Conservation (phyloP, 2,113 vertebrate genomes). For the Neotoma lepida region DNA sequence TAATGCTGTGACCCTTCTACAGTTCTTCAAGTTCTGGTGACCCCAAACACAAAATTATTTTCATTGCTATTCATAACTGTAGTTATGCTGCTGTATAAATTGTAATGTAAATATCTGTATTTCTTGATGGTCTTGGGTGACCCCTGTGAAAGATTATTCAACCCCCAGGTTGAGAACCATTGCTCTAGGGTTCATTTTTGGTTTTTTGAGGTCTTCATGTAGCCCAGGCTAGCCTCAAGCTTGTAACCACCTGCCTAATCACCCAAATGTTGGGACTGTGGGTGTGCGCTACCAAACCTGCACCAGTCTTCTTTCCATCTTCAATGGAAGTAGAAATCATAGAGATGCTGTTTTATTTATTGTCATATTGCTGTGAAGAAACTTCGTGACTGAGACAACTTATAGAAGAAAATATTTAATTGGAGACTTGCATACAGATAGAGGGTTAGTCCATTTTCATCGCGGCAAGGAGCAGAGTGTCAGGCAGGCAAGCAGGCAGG, state of each 20-base stretch:
- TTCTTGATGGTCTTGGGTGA: neutral
- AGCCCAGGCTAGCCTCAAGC: neutral
- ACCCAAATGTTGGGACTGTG: neutral
- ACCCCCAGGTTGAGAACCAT: neutral
- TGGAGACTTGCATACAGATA: neutral
- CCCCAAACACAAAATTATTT: neutral
- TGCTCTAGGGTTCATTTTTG: neutral
- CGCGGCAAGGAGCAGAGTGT: neutral
- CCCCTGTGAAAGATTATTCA: neutral
- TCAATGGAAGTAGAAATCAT: neutral
- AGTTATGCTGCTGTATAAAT: neutral
- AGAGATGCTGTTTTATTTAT: neutral
- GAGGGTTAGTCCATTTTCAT: neutral
- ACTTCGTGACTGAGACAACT: too few relatives aligned
- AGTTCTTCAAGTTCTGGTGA: neutral
- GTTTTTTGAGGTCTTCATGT: neutral
- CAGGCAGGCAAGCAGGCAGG: neutral
- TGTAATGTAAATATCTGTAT: neutral
- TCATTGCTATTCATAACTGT: neutral
- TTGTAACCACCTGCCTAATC: neutral
- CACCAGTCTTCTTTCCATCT: neutral
- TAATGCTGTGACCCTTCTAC: neutral
- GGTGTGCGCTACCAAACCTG: neutral
- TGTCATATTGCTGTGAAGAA: neutral
- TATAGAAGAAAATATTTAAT: neutral